Base-by-base conservation (phyloP, 2,888 invertebrate species). In the Chloromyia formosa region DNA sequence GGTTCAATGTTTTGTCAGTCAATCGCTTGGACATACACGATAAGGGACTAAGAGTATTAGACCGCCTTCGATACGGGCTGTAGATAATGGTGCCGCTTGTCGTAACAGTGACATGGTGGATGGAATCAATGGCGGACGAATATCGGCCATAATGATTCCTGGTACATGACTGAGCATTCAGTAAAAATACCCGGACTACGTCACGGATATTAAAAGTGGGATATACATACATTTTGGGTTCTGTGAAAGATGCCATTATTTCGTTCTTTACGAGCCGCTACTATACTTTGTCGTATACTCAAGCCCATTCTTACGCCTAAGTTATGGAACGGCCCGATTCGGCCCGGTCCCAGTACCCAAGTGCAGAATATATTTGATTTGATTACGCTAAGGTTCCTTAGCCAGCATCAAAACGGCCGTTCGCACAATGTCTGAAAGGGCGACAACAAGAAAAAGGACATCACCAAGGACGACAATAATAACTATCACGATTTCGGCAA, bases 381-480 rank as follows among this genome's bases (percentile, higher is more conserved):
- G 68, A 69, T 69, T 54, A 22, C 35, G 53, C 35, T 68, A 5
- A n/a, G 40, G 23, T 49, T 23, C 45, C 45, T 18, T 20, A 22
- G 66, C 16, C 16, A 18, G 16, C 42, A 40, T 22, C 18, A 4
- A 20, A 4, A 18, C 20, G 10, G 16, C 53, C 18, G 22, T 56
- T 10, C 60, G 23, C 23, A 23, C 23, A 23, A 60, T 23, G 22
- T 14, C 5, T 9, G 23, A 60, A 22, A 10, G 22, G 14, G 62
- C 18, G 62, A 62, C 35, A 40, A 62, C 62, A 62, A 40, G 40
- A 62, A 62, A 62, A 62, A 62, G 62, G 62, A 62, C 40, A 62
- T 16, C 53, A 49, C 23, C 16, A 12, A 23, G 54, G 54, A 54
- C 68, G 45, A 27, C 54, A 53, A 68, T 27, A 53, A 68, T 27